phyloP scores from a whole-genome alignment of 1,140 invertebrate genomes.

The Antheraea pernyi region DNA sequence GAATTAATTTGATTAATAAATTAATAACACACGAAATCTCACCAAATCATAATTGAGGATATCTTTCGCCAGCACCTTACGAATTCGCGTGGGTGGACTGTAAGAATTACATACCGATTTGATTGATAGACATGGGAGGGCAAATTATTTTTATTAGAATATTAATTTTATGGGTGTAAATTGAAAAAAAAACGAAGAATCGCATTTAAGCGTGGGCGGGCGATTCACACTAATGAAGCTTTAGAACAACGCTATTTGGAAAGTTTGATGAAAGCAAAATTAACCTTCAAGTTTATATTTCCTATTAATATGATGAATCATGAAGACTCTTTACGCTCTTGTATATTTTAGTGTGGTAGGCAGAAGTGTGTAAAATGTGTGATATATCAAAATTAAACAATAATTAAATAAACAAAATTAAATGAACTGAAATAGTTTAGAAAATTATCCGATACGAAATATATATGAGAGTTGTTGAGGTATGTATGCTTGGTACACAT shows the following conservation, averaged over 20 bases:
- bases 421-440: no score
- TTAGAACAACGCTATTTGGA: slow-evolving; percentile 4
- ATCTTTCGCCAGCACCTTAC: neutral
- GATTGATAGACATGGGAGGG: slow-evolving; percentile 27
- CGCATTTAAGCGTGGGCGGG: slow-evolving; percentile 5
- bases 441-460: no score
- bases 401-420: no score
- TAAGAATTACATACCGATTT: slow-evolving; percentile 61
- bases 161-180: slow-evolving; percentile 30
- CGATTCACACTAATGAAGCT: neutral
- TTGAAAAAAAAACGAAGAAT: slow-evolving; percentile 18
- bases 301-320: neutral
- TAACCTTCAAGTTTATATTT: neutral
- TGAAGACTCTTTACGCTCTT: neutral
- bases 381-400: no score
- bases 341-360: neutral
- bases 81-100: slow-evolving; percentile 45
- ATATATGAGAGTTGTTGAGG: no score
- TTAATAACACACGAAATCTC: neutral
- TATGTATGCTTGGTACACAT: no score
- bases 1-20: neutral
- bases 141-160: slow-evolving; percentile 21
- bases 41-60: neutral
- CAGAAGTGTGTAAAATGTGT: no score
- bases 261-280: slow-evolving; percentile 7